Percentiles rank a stretch among this genome's conserved stretches.
Evolutionary conservation across 2,888 invertebrate species (phyloP).

Genomic region (Machimus rusticus): DNA sequence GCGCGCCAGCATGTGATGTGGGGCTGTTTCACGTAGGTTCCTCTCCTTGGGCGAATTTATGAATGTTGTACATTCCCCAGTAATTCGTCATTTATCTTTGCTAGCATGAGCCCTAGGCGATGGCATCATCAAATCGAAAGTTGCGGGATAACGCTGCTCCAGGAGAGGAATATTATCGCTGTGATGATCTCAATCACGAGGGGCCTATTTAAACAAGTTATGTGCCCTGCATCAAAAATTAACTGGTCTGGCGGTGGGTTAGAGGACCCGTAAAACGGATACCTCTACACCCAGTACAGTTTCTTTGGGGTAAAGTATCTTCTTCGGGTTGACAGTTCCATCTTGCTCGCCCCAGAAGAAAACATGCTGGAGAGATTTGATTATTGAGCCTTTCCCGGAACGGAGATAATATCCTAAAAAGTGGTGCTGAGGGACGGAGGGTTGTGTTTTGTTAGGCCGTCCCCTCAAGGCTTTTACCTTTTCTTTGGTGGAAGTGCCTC

Average conservation of each 20-base stretch:
- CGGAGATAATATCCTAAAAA: not conserved
- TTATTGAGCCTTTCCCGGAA: not conserved
- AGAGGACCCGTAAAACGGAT: slow-evolving; percentile 4
- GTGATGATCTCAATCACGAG: slow-evolving; percentile 39
- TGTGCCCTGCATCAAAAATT: slow-evolving; percentile 32
- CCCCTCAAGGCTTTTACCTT: not conserved
- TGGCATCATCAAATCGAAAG: slow-evolving; percentile 35
- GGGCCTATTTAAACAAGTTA: slow-evolving; percentile 31
- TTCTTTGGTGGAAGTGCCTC: not conserved
- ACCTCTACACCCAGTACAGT: not conserved
- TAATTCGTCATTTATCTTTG: slow-evolving; percentile 34
- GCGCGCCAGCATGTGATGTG: not conserved
- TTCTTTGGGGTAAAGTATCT: slow-evolving; percentile 2
- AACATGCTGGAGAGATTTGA: slow-evolving; percentile 14
- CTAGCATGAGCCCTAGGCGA: slow-evolving; percentile 20
- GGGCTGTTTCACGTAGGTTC: not conserved
- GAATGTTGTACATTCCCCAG: slow-evolving; percentile 12
- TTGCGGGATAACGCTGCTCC: slow-evolving; percentile 4
- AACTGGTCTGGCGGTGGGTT: not conserved
- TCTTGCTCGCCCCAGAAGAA: not conserved
- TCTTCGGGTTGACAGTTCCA: slow-evolving; percentile 9
- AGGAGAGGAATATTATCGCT: slow-evolving; percentile 22
- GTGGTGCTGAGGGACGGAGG: not conserved
- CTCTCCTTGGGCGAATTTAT: not conserved
- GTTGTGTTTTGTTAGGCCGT: not conserved